These are phyloP conservation scores for Astyanax mexicanus DNA, from an alignment of 2,797 vertebrate species.

Conservation along the genomic window DNA sequence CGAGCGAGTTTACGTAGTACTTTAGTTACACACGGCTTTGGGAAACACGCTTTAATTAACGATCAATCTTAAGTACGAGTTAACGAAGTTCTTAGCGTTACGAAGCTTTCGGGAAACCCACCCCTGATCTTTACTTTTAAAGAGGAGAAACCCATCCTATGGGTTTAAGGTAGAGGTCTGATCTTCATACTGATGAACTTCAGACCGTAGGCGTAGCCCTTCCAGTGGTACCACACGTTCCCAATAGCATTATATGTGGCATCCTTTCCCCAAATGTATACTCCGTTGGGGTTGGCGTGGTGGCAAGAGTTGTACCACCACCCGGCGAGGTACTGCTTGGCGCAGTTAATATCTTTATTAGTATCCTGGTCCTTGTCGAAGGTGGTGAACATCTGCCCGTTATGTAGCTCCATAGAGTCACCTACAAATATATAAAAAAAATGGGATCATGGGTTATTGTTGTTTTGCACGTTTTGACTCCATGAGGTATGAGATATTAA, in stretches of 20 bases:
- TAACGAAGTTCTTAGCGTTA: too few species aligned
- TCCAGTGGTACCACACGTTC: conserved; percentile 31
- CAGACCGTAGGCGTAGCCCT: conserved; percentile 14
- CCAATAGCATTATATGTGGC: conserved; percentile 24
- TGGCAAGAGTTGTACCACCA: conserved; percentile 45
- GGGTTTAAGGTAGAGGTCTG: conserved; percentile 22
- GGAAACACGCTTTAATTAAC: too few species aligned
- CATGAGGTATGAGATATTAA: too few species aligned
- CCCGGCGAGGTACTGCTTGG: not conserved
- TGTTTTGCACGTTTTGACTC: too few species aligned
- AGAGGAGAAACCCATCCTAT: too few species aligned
- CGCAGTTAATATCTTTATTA: conserved; percentile 41
- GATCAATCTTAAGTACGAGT: too few species aligned
- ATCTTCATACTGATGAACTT: conserved; percentile 51
- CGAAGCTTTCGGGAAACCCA: too few species aligned
- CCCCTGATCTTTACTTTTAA: too few species aligned
- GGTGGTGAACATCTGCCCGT: conserved; percentile 64
- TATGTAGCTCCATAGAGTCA: conserved; percentile 28
- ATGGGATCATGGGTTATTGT: too few species aligned
- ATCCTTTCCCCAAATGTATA: conserved; percentile 42
- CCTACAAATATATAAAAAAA: conserved; percentile 41
- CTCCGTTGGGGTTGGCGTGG: conserved; percentile 44
- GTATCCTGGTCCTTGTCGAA: conserved; percentile 63
- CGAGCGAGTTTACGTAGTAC: too few species aligned
- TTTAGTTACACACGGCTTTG: too few species aligned